phyloP scores from a whole-genome alignment of 2,797 vertebrate genomes.

The Champsocephalus gunnari region DNA sequence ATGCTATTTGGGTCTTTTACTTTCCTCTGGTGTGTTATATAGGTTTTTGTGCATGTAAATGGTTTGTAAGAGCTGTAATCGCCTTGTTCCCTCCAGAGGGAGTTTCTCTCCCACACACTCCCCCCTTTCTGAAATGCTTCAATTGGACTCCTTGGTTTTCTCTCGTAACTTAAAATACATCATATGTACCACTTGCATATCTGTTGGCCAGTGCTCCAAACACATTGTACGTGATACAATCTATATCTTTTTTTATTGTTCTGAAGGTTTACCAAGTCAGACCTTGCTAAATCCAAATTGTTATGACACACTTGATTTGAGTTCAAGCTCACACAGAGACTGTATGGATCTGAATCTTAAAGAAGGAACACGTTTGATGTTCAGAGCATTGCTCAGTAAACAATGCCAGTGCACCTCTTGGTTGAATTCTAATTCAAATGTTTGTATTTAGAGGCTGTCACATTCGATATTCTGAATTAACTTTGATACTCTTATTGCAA shows the following conservation, averaged over 20 bases:
- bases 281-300: neutral
- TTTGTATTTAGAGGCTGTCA: neutral
- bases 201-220: too few species aligned
- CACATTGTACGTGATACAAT: too few species aligned
- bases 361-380: neutral
- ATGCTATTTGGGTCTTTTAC: too few species aligned
- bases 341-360: neutral
- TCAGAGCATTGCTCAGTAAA: slow-evolving; percentile 2
- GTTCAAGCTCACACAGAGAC: neutral
- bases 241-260: neutral
- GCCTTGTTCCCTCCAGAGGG: too few species aligned
- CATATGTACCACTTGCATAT: too few species aligned
- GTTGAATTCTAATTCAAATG: slow-evolving; percentile 11
- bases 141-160: too few species aligned
- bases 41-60: too few species aligned
- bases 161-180: too few species aligned
- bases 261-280: neutral
- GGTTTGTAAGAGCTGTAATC: too few species aligned
- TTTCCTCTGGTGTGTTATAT: too few species aligned
- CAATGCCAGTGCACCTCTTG: neutral
- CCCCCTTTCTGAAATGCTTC: too few species aligned
- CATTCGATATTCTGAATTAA: neutral
- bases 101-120: too few species aligned
- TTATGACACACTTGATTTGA: neutral
- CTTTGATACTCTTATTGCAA: neutral